Conservation (phyloP, 2,888 invertebrate genomes). For the Heteromyza rotundicornis region DNA sequence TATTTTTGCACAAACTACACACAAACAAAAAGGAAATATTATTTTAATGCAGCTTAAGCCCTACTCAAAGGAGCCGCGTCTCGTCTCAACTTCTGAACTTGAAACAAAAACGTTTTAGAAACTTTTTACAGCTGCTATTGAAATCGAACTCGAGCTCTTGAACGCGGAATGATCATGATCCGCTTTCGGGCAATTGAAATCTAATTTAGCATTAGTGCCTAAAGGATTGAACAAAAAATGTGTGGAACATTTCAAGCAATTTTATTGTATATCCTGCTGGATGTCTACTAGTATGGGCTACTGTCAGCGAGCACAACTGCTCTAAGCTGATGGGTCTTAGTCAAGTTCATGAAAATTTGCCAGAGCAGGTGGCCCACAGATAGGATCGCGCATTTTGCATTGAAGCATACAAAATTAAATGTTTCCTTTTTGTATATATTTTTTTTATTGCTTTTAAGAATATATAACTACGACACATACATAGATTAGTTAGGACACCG, state of each 20-base stretch:
- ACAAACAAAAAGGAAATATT: background rate
- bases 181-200: constrained; percentile 47
- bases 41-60: background rate
- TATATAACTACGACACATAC: too few relatives aligned
- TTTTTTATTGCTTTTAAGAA: too few relatives aligned
- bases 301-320: background rate
- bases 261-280: constrained; percentile 15
- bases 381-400: too few relatives aligned
- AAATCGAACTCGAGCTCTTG: too few relatives aligned
- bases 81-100: too few relatives aligned
- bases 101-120: too few relatives aligned
- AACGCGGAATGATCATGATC: background rate
- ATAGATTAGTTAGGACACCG: too few relatives aligned
- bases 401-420: background rate
- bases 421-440: too few relatives aligned
- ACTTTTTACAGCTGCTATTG: constrained; percentile 2
- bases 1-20: background rate
- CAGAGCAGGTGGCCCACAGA: background rate
- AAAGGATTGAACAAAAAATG: constrained; percentile 55
- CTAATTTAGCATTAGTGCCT: constrained; percentile 53
- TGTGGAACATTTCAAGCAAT: constrained; percentile 39
- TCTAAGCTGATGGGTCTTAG: background rate
- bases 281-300: background rate
- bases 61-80: background rate
- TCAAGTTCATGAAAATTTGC: background rate